A percentile compares a stretch with the other conserved stretches of the same genome.
Evolutionary conservation across 2,888 invertebrate genomes (phyloP).

Genomic region (Tetragonisca angustula): DNA sequence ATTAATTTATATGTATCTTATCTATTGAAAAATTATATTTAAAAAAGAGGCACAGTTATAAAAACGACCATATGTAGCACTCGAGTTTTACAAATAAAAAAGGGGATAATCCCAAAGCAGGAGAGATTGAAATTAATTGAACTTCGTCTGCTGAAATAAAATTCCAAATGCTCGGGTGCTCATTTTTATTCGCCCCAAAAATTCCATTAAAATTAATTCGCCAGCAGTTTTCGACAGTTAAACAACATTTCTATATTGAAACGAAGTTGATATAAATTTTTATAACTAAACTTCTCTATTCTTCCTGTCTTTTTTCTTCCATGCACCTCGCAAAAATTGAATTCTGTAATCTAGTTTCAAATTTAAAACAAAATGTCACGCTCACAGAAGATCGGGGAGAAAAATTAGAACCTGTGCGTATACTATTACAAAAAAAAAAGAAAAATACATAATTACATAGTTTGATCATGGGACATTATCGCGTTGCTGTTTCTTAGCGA

Average conservation of each 20-base stretch:
- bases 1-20: too few relatives aligned
- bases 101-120: background rate
- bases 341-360: too few relatives aligned
- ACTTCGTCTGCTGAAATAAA: background rate
- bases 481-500: background rate
- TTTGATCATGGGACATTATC: background rate
- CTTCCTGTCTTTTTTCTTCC: too few relatives aligned
- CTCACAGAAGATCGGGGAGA: too few relatives aligned
- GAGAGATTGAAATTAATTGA: background rate
- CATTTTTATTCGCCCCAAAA: background rate
- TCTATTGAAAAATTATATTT: too few relatives aligned
- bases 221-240: background rate
- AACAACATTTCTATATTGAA: too few relatives aligned
- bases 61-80: too few relatives aligned
- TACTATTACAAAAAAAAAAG: background rate
- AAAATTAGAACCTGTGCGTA: background rate
- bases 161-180: background rate
- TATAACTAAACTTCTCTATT: too few relatives aligned
- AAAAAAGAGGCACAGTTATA: background rate
- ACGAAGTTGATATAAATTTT: too few relatives aligned
- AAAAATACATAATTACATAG: background rate
- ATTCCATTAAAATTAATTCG: background rate
- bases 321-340: too few relatives aligned
- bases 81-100: too few relatives aligned
- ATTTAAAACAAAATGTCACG: too few relatives aligned